Base-by-base conservation (phyloP, 2,888 invertebrate genomes). In the Schizotus pectinicornis region DNA sequence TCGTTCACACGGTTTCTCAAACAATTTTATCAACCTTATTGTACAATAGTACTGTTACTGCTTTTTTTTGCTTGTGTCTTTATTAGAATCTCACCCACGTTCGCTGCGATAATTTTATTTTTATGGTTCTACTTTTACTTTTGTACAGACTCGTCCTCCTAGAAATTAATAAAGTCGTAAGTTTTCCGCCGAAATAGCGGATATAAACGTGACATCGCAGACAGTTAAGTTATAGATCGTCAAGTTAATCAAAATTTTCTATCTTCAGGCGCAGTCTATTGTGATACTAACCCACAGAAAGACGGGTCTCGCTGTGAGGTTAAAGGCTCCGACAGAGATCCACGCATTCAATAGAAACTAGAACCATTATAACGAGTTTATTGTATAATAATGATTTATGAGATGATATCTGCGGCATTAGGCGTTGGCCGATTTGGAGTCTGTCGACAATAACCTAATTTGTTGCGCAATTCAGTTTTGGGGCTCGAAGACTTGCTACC, bases 361-460 rank as follows among this genome's bases (percentile, higher is more conserved):
- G 56, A 56, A 48, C 56, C 56, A 56, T 56, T 56, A 56, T 56
- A 56, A 56, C 56, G 49, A 56, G 56, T 56, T 56, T 56, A 56
- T 56, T 56, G 56, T 56, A 56, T 41, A 56, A 48, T 56, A 56
- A 56, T 56, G 56, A 56, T 56, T 56, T 56, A 56, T 42, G 49
- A 49, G 56, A 56, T 56, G 56, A 42, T 56, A 56, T 56, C 56
- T 43, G 13, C 43, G 7, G 22, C 41, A 41, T 49, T 48, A 56
- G 56, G 56, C 56, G 56, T 56, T 56, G 56, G 56, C 49, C 36
- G 43, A 43, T 6, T 37, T 43, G 42, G 49, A 49, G 47, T 56
- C 41, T 49, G 56, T 49, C 56, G 56, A 48, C 56, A 56, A 47
- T 46, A 22, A 22, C 46, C 14, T 41, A 50, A 52, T 43, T 42